Evolutionary conservation across 2,113 vertebrate species (phyloP), one percentile per base, ranked within the genome.

Genomic region (Oophaga pumilio): DNA sequence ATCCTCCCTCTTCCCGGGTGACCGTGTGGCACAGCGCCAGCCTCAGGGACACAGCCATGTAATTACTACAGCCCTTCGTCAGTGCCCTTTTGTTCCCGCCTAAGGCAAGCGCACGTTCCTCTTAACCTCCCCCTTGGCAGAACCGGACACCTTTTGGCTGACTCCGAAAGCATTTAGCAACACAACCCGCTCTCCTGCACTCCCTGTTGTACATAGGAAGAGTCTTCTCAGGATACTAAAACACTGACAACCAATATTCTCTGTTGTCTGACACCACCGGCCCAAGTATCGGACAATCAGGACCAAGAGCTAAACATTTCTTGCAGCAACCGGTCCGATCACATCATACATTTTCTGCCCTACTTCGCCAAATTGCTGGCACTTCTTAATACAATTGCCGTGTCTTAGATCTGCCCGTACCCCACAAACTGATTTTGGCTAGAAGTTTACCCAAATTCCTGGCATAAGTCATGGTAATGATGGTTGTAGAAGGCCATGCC

Each of bases 61-160:
- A 87, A 82, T 87, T 87, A 87, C 50, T 52, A 76, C 76, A 69
- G 76, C 24, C 53, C 78, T 82, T 11, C 66, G 56, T 87, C 86
- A 71, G 50, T 73, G 53, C 49, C 62, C 66, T 73, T 82, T 87
- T 87, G 78, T 82, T 87, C 66, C 20, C 50, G 50, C 53, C 68
- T n/a, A 22, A 71, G 66, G 69, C 68, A 26, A 17, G 64, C 64
- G 59, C 85, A 82, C 85, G 78, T 49, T 80, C 76, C 66, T 17
- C 52, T 73, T 68, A 87, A 28, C 78, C 85, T 82, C 66, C 64
- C 60, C 17, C 66, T 18, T 56, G 64, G 68, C 85, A 81, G 49
- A 73, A 73, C 52, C 50, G 79, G 85, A 80, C 85, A 86, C 74
- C 62, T 68, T 50, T 73, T 68, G 50, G 60, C 76, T 69, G 18